Base-by-base conservation (phyloP, 2,888 invertebrate species). In the Ferdinandea cuprea region DNA sequence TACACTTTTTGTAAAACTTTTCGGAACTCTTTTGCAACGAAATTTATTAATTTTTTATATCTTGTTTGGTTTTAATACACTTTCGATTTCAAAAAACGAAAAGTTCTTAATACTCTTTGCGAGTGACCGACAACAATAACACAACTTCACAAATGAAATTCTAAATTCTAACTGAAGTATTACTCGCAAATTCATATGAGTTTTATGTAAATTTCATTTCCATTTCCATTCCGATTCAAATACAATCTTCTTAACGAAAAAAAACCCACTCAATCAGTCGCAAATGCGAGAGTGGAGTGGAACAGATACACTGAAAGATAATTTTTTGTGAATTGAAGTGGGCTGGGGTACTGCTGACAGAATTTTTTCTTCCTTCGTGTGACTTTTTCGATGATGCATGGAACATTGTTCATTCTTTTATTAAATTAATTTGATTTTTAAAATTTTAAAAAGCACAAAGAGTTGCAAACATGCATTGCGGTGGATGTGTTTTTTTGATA, bases 41-140 rank as follows among this genome's bases (percentile, higher is more conserved):
- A 52, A 37, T 40, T 19, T 32, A 19, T 32, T 5, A 30, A 30
- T 32, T 9, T 3, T 19, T 30, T 25, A 21, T 13, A 21, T 13
- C 2, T 37, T 56, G 4, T 50, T 28, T 13, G 28, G 15, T 9
- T 11, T 17, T 30, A 13, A 19, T 9, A 40, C 6, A 46, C 32
- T 25, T 54, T 66, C 68, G 56, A 69, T 56, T 69, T 69, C 56
- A 58, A 69, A 68, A 42, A 44, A 8, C 3, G 9, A 21, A 35
- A 37, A 25, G 19, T 61, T 59, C 30, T 17, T 4, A 19, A 58
- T 11, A 2, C 7, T 3, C 17, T 19, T 4, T 1, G 11, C 0
- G 4, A n/a, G 8, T 8, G 9, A 44, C 56, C 32, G 32, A 32
- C 30, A 5, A 25, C 25, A 3, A 25, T 2, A 44, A 17, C 30